Base-by-base conservation (phyloP, 2,888 invertebrate genomes). In the Drosophila borborema region DNA sequence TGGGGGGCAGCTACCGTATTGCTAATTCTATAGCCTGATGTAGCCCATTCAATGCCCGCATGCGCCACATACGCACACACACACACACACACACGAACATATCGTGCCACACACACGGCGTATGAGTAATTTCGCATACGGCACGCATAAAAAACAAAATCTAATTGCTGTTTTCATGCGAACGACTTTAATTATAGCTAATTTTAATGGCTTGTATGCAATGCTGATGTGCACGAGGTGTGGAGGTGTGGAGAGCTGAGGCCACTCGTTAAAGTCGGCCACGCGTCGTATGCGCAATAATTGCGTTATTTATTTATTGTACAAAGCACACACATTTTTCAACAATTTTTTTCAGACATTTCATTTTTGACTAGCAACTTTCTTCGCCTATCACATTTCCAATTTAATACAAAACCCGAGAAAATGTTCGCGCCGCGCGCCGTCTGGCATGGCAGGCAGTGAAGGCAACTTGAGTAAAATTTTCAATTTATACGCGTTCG, bases 171-270 rank as follows among this genome's bases (percentile, higher is more conserved):
- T 80, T 76, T 81, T 73, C 78, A 56, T 64, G 61, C 55, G 81
- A 88, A 82, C 78, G 71, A 55, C 76, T 88, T 82, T 81, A 84
- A 84, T 84, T 84, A 88, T 82, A 79, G 81, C 78, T 74, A 58
- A 80, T 82, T 88, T 84, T 82, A 86, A 88, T 80, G 75, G 60
- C 73, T 64, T 81, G 76, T 72, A 72, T 87, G 74, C 75, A 75
- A 73, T 70, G 62, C 71, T 63, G 67, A 66, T 74, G 58, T 43
- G 16, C 56, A 31, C 0, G 14, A 8, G 41, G n/a, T 0, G n/a
- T 28, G 28, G n/a, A 20, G 23, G 23, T 3, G 23, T 23, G 41
- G n/a, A 6, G 14, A 2, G 58, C 28, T 41, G 49, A 41, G 45
- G 10, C 45, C 12, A 46, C 45, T 41, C 51, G 49, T 41, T 81